Percentiles rank a stretch among this genome's conserved stretches.
These are phyloP conservation scores for Apamea crenata DNA, from an alignment of 2,888 invertebrate species.

Conservation along the genomic window DNA sequence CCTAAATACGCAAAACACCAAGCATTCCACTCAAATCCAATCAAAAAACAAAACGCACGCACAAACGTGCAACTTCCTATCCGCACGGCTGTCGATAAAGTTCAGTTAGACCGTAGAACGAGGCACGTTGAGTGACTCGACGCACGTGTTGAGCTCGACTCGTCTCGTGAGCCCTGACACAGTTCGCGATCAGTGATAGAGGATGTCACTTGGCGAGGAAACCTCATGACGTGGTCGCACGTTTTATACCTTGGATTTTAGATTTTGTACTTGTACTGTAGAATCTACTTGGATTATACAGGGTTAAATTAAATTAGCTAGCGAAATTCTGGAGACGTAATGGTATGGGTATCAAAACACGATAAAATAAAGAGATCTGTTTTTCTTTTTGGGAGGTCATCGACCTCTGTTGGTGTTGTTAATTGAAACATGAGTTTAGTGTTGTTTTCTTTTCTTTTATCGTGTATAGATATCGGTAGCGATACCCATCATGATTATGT, in stretches of 20 bases:
- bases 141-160: constrained; percentile 47
- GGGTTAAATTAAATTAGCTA: no score
- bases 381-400: no score
- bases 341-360: no score
- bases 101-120: background rate
- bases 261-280: background rate
- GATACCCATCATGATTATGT: no score
- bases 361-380: no score
- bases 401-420: no score
- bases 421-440: no score
- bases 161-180: constrained; percentile 59
- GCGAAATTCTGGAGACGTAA: no score
- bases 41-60: constrained; percentile 28
- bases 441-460: no score
- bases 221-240: constrained; percentile 20
- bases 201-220: constrained; percentile 10
- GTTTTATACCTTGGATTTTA: background rate
- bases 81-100: constrained; percentile 19
- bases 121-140: constrained; percentile 48
- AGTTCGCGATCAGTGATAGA: constrained; percentile 47
- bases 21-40: constrained; percentile 6
- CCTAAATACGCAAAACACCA: constrained; percentile 4
- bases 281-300: no score
- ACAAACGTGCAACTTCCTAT: constrained; percentile 38
- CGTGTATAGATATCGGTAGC: no score